Evolutionary conservation across 2,888 invertebrate genomes (phyloP).

Genomic region (Boloria selene): DNA sequence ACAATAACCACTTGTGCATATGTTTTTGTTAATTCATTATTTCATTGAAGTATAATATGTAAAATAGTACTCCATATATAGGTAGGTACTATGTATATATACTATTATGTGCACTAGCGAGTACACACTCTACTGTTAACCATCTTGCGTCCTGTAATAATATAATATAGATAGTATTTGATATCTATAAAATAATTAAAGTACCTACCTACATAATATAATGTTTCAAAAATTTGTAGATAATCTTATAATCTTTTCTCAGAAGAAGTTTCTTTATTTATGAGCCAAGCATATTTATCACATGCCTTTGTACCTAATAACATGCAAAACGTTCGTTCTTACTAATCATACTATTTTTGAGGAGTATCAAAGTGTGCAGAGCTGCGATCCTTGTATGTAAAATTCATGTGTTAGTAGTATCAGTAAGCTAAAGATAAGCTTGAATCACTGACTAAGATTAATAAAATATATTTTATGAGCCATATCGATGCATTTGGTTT

Average conservation of each 20-base stretch:
- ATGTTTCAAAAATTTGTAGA: too few species aligned
- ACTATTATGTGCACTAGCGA: too few species aligned
- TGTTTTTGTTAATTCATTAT: not conserved
- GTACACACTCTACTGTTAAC: too few species aligned
- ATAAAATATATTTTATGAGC: conserved; percentile 13
- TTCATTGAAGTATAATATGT: not conserved
- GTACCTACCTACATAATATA: too few species aligned
- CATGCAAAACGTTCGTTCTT: conserved; percentile 23
- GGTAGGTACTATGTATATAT: too few species aligned
- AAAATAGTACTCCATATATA: too few species aligned
- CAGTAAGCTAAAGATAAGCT: conserved; percentile 25
- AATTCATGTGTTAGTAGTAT: conserved; percentile 20
- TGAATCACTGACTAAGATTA: conserved; percentile 26
- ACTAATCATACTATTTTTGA: conserved; percentile 31
- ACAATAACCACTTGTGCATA: conserved; percentile 27
- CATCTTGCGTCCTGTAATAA: too few species aligned
- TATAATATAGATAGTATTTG: too few species aligned
- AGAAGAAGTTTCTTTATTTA: not conserved
- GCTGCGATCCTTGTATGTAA: not conserved
- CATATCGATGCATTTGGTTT: conserved; percentile 5
- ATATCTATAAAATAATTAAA: too few species aligned
- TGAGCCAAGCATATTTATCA: conserved; percentile 23
- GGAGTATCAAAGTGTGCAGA: conserved; percentile 4
- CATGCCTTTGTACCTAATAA: conserved; percentile 23
- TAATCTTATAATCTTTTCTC: too few species aligned